Percentiles rank a stretch among this genome's conserved stretches.
These are phyloP conservation scores for Drosophila jambulina DNA, from an alignment of 1,140 invertebrate species.

Conservation along the genomic window DNA sequence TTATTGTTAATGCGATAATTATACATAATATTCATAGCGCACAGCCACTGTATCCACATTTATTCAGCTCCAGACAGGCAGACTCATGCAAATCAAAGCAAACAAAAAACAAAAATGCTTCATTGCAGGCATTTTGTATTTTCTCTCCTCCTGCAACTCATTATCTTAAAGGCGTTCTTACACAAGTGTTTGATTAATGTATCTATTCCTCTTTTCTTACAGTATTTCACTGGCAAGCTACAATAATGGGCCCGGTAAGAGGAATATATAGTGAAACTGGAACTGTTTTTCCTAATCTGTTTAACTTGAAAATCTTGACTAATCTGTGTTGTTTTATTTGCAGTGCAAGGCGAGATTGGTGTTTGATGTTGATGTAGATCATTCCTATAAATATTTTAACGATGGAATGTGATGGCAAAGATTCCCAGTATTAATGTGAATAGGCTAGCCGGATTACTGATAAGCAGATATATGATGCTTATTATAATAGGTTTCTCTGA, in stretches of 20 bases:
- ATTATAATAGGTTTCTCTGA: background rate
- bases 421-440: background rate
- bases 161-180: constrained; percentile 19
- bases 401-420: background rate
- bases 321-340: constrained; percentile 27
- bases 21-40: too few relatives aligned
- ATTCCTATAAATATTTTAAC: background rate
- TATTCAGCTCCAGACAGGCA: background rate
- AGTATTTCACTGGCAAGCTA: constrained; percentile 99
- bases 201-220: constrained; percentile 86
- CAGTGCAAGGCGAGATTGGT: background rate
- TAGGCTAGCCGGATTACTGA: background rate
- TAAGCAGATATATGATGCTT: background rate
- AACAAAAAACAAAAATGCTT: constrained; percentile 11
- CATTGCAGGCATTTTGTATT: constrained; percentile 19
- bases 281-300: background rate
- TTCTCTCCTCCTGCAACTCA: constrained; percentile 6
- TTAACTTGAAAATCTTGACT: constrained; percentile 5
- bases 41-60: background rate
- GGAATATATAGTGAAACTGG: constrained; percentile 34
- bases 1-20: background rate
- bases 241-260: constrained; percentile 99
- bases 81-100: constrained; percentile 22
- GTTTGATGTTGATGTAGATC: constrained; percentile 9
- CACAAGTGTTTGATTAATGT: constrained; percentile 29